Conservation (phyloP, 2,113 vertebrate species). For the Gambusia affinis region DNA sequence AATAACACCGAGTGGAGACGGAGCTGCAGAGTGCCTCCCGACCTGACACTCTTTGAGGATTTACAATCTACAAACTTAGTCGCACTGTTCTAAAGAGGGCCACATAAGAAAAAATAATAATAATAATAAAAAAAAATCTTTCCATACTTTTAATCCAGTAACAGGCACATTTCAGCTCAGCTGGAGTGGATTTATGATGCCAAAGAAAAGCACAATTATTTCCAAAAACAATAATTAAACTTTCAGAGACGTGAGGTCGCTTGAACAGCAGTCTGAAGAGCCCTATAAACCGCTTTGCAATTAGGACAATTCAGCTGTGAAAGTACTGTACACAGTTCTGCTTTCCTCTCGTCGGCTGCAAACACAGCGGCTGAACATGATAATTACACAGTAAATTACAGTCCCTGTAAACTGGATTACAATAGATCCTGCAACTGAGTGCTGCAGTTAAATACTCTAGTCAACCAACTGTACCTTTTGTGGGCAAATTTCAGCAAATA, state of each 20-base stretch:
- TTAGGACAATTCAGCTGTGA: not conserved
- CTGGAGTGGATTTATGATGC: not conserved
- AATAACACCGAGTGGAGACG: not conserved
- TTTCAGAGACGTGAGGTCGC: not conserved
- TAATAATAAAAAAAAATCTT: too few species aligned
- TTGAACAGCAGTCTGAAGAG: not conserved
- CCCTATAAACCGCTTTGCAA: too few species aligned
- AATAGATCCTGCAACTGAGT: too few species aligned
- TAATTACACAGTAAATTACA: too few species aligned
- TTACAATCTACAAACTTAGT: not conserved
- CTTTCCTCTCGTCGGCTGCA: not conserved
- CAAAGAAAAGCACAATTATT: not conserved
- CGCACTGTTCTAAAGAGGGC: too few species aligned
- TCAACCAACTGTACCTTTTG: not conserved
- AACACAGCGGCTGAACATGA: too few species aligned
- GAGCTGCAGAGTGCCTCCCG: not conserved
- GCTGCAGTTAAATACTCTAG: too few species aligned
- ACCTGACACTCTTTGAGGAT: not conserved
- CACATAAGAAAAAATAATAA: too few species aligned
- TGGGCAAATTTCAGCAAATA: not conserved
- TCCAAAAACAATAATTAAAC: not conserved
- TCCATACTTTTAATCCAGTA: not conserved
- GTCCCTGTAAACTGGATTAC: too few species aligned
- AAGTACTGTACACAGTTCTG: not conserved
- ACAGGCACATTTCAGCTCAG: not conserved